These are phyloP conservation scores for Sminthurinus signatus DNA, from an alignment of 1,140 invertebrate genomes.

Conservation along the genomic window DNA sequence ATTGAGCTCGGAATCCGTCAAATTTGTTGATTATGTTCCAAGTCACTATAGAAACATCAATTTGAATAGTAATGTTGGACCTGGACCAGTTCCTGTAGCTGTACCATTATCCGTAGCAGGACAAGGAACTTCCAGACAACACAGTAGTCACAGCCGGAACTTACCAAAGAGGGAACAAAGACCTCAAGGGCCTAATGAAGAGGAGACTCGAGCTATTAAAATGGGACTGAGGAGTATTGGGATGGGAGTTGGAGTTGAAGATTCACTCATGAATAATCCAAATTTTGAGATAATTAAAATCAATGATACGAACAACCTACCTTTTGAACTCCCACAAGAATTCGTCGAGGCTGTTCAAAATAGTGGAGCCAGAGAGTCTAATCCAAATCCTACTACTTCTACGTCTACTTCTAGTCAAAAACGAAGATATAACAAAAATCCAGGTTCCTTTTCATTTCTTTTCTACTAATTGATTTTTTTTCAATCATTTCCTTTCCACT, in stretches of 20 bases:
- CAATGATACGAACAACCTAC: not conserved
- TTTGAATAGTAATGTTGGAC: not conserved
- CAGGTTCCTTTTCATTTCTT: too few species aligned
- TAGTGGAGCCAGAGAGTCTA: too few species aligned
- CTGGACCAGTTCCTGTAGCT: not conserved
- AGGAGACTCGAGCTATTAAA: not conserved
- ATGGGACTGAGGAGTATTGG: conserved; percentile 8
- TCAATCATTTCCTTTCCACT: too few species aligned
- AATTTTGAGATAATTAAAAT: conserved; percentile 10
- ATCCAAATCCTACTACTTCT: too few species aligned
- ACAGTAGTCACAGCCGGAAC: not conserved
- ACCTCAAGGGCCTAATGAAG: not conserved
- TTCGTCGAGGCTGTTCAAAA: not conserved
- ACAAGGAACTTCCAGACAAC: not conserved
- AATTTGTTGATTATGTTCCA: conserved; percentile 1
- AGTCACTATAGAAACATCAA: not conserved
- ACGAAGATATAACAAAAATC: too few species aligned
- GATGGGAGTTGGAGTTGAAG: not conserved
- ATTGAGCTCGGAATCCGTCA: not conserved
- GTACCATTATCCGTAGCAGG: not conserved
- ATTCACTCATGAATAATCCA: too few species aligned
- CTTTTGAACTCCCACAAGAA: not conserved
- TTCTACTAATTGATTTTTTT: too few species aligned
- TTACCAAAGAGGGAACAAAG: conserved; percentile 9
- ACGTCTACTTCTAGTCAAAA: too few species aligned